Base-by-base conservation (phyloP, 2,888 invertebrate species). In the Acrobasis repandana region DNA sequence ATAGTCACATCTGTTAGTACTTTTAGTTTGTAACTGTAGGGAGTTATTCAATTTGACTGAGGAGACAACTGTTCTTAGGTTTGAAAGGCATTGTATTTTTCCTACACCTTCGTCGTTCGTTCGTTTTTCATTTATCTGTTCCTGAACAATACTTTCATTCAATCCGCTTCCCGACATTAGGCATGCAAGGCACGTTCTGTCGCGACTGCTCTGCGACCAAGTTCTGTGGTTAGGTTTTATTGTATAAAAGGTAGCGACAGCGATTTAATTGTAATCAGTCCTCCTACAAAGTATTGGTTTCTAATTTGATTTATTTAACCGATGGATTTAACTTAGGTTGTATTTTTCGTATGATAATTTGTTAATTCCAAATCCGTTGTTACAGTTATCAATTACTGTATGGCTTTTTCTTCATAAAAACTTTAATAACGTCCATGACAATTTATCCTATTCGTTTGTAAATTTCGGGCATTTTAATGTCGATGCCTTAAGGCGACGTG, bases 21-120 rank as follows among this genome's bases (percentile, higher is more conserved):
- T n/a, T 43, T 43, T 43, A 43, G 2, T 43, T 43, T 43, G 43
- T 43, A 1, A 14, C 43, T 43, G 43, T 5, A 43, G 76, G 83
- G 85, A 86, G 86, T 90, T 89, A 90, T 89, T 90, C 87, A 87
- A 90, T 89, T 88, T 89, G 81, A 81, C 83, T 80, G 81, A 78
- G 74, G 79, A 87, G 85, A 89, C 87, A 86, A 87, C 85, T 85
- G 85, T 85, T 87, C 83, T 81, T 79, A 73, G 77, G 73, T 84
- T 82, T 85, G 83, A 83, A 85, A 86, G 76, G 79, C 84, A 83
- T 83, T 86, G 85, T 87, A 74, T 79, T 77, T 76, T 65, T 70
- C 67, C 69, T 76, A 80, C 80, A 82, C 81, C 77, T 76, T 73
- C 73, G 69, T 74, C 74, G 67, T 63, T 74, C 75, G 79, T 81